phyloP scores from a whole-genome alignment of 2,113 vertebrate species.

The Halichoeres trimaculatus region DNA sequence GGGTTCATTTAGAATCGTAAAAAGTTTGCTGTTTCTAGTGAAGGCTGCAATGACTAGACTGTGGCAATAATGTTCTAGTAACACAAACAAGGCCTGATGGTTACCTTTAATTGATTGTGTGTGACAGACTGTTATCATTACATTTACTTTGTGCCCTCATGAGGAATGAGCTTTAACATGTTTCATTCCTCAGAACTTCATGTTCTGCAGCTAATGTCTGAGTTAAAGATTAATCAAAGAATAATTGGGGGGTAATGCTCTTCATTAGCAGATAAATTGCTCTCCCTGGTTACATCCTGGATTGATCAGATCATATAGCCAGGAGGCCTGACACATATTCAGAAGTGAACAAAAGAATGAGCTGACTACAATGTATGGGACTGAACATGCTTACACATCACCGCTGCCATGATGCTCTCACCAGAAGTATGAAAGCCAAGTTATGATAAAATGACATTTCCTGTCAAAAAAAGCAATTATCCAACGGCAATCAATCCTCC shows the following conservation, averaged over 20 bases:
- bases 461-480: slow-evolving; percentile 30
- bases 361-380: neutral
- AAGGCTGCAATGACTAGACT: neutral
- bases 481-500: slow-evolving; percentile 2
- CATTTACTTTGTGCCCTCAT: neutral
- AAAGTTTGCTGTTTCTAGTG: neutral
- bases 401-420: slow-evolving; percentile 2
- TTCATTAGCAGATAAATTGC: slow-evolving; percentile 23
- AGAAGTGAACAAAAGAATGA: slow-evolving; percentile 24
- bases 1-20: neutral
- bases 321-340: slow-evolving; percentile 15
- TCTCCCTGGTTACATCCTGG: slow-evolving; percentile 32
- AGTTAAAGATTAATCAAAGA: slow-evolving; percentile 31
- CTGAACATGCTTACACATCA: neutral
- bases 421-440: neutral
- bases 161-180: neutral
- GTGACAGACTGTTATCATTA: slow-evolving; percentile 11
- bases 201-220: slow-evolving; percentile 16
- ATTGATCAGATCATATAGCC: slow-evolving; percentile 45
- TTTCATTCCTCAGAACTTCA: slow-evolving; percentile 4
- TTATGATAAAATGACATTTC: neutral
- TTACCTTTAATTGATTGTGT: slow-evolving; percentile 49
- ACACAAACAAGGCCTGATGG: slow-evolving; percentile 12
- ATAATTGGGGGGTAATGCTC: slow-evolving; percentile 41
- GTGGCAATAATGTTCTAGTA: slow-evolving; percentile 20